phyloP scores from a whole-genome alignment of 2,888 invertebrate species.

The Pristionchus arcanus region DNA sequence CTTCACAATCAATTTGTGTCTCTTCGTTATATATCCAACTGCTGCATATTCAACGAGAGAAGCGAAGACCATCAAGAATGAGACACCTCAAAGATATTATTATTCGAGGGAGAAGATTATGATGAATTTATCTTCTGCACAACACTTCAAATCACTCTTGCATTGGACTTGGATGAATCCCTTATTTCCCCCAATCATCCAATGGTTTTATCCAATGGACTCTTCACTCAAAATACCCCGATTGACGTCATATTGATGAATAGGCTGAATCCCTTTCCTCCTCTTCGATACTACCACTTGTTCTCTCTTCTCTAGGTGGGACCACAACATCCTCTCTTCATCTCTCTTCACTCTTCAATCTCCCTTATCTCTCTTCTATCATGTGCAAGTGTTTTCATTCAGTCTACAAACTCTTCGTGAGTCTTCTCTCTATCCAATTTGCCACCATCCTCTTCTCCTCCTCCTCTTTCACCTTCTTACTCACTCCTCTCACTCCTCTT shows the following conservation, averaged over 20 bases:
- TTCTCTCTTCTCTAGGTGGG: not conserved
- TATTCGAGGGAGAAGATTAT: not conserved
- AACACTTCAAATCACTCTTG: slow-evolving; percentile 18
- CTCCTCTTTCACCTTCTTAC: slow-evolving; percentile 7
- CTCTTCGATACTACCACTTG: slow-evolving; percentile 12
- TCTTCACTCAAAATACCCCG: not conserved
- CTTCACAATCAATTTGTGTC: slow-evolving; percentile 64
- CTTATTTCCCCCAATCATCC: slow-evolving; percentile 32
- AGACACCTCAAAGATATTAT: slow-evolving; percentile 80
- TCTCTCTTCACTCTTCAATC: not conserved
- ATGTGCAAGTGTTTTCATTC: slow-evolving; percentile 27
- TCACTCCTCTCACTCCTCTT: not conserved
- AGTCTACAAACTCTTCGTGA: slow-evolving; percentile 1
- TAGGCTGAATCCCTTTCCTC: not conserved
- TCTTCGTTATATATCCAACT: slow-evolving; percentile 95
- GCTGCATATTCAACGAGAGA: slow-evolving; percentile 97
- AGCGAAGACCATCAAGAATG: slow-evolving; percentile 99
- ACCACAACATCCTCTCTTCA: slow-evolving; percentile 32
- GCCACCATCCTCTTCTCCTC: not conserved
- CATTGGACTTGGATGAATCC: not conserved
- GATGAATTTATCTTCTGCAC: not conserved
- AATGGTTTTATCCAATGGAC: slow-evolving; percentile 60
- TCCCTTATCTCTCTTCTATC: not conserved
- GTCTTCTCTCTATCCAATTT: slow-evolving; percentile 21
- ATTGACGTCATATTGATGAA: slow-evolving; percentile 39